A percentile compares a stretch with the other conserved stretches of the same genome.
Evolutionary conservation across 2,797 vertebrate species (phyloP).

Genomic region (Anolis apletophallus): DNA sequence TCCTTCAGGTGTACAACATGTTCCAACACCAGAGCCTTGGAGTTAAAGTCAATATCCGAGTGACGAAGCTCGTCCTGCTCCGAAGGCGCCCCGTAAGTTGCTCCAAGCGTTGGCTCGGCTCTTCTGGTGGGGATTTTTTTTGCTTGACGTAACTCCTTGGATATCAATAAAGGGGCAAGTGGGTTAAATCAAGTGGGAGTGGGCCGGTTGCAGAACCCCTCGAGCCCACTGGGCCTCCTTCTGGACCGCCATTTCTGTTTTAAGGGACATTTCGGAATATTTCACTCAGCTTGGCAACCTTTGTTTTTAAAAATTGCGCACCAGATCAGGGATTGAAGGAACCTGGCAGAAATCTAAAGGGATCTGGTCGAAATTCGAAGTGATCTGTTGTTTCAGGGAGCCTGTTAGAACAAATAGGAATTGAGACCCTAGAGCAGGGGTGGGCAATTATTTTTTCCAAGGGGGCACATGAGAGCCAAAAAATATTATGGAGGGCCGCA

Average conservation of each 20-base stretch:
- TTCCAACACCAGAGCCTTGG: slow-evolving; percentile 94
- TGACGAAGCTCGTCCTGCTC: slow-evolving; percentile 93
- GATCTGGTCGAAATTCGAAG: too few species aligned
- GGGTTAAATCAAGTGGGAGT: not conserved
- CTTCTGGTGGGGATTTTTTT: accelerated
- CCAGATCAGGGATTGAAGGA: too few species aligned
- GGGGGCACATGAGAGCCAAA: too few species aligned
- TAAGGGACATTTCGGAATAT: too few species aligned
- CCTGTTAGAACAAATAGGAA: too few species aligned
- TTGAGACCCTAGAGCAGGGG: too few species aligned
- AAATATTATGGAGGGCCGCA: too few species aligned
- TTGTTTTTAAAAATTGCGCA: too few species aligned
- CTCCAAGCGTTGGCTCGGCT: not conserved
- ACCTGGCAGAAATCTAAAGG: too few species aligned
- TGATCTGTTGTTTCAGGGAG: too few species aligned
- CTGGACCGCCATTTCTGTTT: not conserved
- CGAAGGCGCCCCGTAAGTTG: slow-evolving; percentile 90
- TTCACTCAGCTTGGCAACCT: too few species aligned
- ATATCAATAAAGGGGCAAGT: not conserved
- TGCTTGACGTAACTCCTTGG: not conserved
- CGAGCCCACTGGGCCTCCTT: not conserved
- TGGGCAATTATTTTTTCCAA: too few species aligned
- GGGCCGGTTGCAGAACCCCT: not conserved
- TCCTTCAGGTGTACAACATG: slow-evolving; percentile 93
- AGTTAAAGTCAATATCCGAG: slow-evolving; percentile 89